Percentiles rank a stretch among this genome's conserved stretches.
phyloP scores from a whole-genome alignment of 2,113 vertebrate genomes.

The Mesembrinibis cayennensis region DNA sequence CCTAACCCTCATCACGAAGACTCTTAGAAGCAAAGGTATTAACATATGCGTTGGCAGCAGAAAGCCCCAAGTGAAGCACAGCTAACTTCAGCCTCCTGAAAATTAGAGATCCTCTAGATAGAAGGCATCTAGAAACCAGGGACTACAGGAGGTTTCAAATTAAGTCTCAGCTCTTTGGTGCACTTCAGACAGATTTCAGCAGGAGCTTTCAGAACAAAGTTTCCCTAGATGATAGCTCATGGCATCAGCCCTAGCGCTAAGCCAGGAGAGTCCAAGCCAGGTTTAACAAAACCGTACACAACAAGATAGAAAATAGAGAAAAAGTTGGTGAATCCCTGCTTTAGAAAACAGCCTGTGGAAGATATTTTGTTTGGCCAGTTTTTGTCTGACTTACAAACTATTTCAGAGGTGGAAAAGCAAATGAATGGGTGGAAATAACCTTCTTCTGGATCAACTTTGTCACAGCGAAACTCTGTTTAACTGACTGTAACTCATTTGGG shows the following conservation, averaged over 20 bases:
- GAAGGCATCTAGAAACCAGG: not conserved
- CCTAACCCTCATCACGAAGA: not conserved
- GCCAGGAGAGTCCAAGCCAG: not conserved
- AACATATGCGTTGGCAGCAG: rapidly evolving
- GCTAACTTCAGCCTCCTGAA: not conserved
- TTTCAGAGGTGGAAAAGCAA: slow-evolving; percentile 32
- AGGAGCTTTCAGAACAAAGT: not conserved
- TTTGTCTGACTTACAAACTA: slow-evolving; percentile 1
- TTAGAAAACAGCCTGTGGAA: not conserved
- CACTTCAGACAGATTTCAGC: not conserved
- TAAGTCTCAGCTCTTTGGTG: not conserved
- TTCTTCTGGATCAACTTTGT: not conserved
- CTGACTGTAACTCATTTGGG: not conserved
- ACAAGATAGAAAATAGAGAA: not conserved
- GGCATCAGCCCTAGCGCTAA: not conserved
- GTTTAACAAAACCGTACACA: not conserved
- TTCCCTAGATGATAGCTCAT: not conserved
- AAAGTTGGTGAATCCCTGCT: not conserved
- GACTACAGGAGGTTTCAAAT: not conserved
- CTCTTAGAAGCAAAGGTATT: not conserved
- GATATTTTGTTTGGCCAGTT: not conserved
- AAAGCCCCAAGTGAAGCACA: rapidly evolving
- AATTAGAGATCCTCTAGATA: not conserved
- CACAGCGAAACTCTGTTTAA: not conserved
- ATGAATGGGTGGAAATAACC: not conserved